These are phyloP conservation scores for Micrasema longulum DNA, from an alignment of 1,140 invertebrate genomes.

Conservation along the genomic window DNA sequence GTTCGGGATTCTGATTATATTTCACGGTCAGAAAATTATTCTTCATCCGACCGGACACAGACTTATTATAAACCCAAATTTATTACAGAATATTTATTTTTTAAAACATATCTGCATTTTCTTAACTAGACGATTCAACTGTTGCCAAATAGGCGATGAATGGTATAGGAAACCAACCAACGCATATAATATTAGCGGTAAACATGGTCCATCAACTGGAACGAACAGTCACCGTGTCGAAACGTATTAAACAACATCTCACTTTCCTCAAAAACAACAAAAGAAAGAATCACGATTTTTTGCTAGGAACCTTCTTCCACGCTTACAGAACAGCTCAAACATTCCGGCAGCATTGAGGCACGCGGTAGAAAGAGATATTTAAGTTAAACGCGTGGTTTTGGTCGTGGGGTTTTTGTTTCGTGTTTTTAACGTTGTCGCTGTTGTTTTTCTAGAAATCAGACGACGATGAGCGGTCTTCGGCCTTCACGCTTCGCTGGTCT, in stretches of 20 bases:
- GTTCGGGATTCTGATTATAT: too few relatives aligned
- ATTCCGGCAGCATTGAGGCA: too few relatives aligned
- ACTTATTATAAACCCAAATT: too few relatives aligned
- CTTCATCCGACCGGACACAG: too few relatives aligned
- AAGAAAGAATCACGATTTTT: background rate
- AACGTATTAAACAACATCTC: background rate
- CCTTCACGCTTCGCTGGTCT: slow-evolving; percentile 8
- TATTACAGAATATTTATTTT: too few relatives aligned
- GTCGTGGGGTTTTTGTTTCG: background rate
- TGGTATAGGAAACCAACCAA: slow-evolving; percentile 6
- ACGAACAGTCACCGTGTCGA: background rate
- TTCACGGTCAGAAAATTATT: too few relatives aligned
- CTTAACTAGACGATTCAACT: too few relatives aligned
- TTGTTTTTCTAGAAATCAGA: slow-evolving; percentile 2
- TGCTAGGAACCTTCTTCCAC: background rate
- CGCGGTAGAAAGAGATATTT: background rate
- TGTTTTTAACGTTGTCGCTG: background rate
- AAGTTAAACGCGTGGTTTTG: background rate
- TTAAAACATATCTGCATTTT: too few relatives aligned
- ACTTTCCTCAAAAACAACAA: background rate
- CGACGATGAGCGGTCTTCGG: slow-evolving; percentile 25
- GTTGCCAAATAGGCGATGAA: background rate
- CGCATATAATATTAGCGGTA: background rate
- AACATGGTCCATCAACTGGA: background rate
- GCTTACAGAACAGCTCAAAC: background rate